phyloP scores from a whole-genome alignment of 35 echinoderm and acorn worm genomes.

The Lytechinus variegatus region DNA sequence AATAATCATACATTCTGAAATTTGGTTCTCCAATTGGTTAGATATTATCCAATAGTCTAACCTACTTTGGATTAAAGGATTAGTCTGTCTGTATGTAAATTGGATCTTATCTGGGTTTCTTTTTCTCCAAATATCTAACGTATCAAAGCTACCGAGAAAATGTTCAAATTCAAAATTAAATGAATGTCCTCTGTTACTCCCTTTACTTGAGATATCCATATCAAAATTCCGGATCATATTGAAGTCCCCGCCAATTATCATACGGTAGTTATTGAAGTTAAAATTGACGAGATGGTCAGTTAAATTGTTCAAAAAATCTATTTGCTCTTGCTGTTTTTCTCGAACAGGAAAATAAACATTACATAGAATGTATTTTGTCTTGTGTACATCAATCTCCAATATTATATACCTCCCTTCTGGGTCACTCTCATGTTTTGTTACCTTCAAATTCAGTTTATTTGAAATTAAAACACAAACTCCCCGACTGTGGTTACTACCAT shows the following conservation, averaged over 20 bases:
- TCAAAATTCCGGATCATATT: background rate
- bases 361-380: background rate
- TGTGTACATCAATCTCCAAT: background rate
- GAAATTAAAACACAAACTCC: background rate
- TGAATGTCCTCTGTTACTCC: background rate
- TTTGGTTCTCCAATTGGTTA: background rate
- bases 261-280: background rate
- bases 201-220: too few relatives aligned
- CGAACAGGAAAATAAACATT: background rate
- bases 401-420: background rate
- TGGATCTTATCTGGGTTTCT: background rate
- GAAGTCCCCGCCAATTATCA: background rate
- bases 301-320: slow-evolving; percentile 10
- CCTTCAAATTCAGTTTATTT: background rate
- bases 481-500: background rate
- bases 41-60: slow-evolving; percentile 17
- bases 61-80: slow-evolving; percentile 19
- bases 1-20: background rate
- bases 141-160: slow-evolving; percentile 3
- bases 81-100: background rate
- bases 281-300: background rate
- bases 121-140: background rate
- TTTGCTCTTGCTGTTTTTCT: background rate
- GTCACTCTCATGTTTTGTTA: too few relatives aligned
- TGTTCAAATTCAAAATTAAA: background rate